Conservation (phyloP, 2,113 vertebrate genomes). For the Gymnocephalus cernua region DNA sequence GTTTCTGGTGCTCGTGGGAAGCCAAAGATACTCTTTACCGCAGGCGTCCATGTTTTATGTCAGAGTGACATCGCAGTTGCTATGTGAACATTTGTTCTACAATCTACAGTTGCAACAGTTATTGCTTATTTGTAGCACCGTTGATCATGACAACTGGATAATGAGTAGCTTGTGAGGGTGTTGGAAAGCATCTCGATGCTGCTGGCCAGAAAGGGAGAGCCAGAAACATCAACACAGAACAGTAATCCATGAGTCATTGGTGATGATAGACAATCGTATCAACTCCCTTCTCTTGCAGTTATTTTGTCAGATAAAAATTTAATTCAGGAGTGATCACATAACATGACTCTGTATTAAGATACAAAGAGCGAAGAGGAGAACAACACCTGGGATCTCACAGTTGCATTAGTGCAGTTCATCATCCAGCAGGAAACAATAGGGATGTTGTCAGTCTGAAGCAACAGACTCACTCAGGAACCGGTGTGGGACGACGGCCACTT, state of each 20-base stretch:
- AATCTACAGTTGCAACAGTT: background rate
- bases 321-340: background rate
- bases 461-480: conserved; percentile 80
- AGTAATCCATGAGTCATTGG: conserved; percentile 16
- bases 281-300: background rate
- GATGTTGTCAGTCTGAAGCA: conserved; percentile 71
- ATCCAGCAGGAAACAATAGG: conserved; percentile 79
- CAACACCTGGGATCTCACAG: conserved; percentile 48
- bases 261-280: conserved; percentile 17
- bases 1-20: background rate
- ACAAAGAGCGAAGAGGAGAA: conserved; percentile 26
- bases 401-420: conserved; percentile 35
- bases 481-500: conserved; percentile 76
- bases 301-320: background rate
- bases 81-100: no score
- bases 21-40: background rate
- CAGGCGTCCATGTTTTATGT: background rate
- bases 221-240: conserved; percentile 40
- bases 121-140: background rate
- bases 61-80: background rate
- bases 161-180: conserved; percentile 2
- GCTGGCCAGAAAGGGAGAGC: conserved; percentile 12
- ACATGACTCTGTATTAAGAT: background rate
- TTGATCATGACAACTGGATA: conserved; percentile 3
- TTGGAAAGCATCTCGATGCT: background rate